Evolutionary conservation across 2,113 vertebrate genomes (phyloP).

Genomic region (Rhea pennata): DNA sequence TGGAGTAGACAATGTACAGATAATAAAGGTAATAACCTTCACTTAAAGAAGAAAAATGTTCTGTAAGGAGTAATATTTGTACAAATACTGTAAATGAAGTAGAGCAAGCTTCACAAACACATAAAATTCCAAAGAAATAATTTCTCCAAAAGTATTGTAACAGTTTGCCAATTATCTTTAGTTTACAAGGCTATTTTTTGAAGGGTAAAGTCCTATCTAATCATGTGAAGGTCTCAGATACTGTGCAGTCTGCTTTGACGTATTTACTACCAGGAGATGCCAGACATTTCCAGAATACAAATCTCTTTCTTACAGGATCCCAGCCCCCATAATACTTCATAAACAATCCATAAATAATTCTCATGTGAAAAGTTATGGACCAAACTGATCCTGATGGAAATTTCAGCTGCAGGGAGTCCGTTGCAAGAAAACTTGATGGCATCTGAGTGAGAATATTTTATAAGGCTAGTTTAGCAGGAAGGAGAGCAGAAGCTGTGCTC

Average conservation of each 20-base stretch:
- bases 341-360: not conserved
- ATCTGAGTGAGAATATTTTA: not conserved
- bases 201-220: not conserved
- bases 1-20: not conserved
- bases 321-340: not conserved
- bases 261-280: not conserved
- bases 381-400: not conserved
- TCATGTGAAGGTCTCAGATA: accelerated
- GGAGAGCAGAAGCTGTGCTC: not conserved
- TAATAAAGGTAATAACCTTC: not conserved
- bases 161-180: not conserved
- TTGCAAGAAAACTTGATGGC: not conserved
- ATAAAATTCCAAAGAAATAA: not conserved
- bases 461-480: not conserved
- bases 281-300: not conserved
- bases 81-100: not conserved
- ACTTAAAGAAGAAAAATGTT: not conserved
- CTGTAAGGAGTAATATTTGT: not conserved
- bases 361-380: not conserved
- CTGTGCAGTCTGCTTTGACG: not conserved
- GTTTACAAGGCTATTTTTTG: not conserved
- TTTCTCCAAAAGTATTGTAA: not conserved
- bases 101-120: not conserved
- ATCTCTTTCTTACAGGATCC: not conserved
- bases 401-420: not conserved